phyloP scores from a whole-genome alignment of 2,113 vertebrate species.

The Naja naja region DNA sequence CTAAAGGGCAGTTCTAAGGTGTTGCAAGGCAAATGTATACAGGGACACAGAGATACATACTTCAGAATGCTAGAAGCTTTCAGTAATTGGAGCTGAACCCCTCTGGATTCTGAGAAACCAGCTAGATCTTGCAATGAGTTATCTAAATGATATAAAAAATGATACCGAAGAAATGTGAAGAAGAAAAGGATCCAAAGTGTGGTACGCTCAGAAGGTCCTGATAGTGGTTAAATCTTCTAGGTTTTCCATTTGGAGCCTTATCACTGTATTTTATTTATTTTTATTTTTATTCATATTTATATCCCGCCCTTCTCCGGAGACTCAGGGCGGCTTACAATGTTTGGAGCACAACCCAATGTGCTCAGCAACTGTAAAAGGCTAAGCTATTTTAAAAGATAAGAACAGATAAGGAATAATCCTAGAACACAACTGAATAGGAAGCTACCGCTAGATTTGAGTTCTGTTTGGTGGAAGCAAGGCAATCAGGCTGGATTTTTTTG shows the following conservation, averaged over 20 bases:
- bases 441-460: background rate
- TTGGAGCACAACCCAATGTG: too few species aligned
- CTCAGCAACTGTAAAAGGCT: background rate
- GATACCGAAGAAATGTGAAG: background rate
- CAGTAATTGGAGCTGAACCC: background rate
- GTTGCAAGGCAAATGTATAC: background rate
- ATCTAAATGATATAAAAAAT: background rate
- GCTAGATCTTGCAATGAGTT: background rate
- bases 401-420: background rate
- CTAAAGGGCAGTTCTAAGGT: background rate
- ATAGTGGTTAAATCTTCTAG: background rate
- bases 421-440: background rate
- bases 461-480: background rate
- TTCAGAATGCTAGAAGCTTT: background rate
- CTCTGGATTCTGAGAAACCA: background rate
- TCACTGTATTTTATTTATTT: too few species aligned
- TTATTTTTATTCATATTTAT: too few species aligned
- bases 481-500: background rate
- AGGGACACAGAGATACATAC: background rate
- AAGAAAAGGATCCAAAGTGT: background rate
- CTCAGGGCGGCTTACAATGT: too few species aligned
- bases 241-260: background rate
- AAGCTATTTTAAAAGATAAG: background rate
- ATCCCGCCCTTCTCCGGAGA: too few species aligned
- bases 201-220: background rate